A percentile compares a stretch with the other conserved stretches of the same genome.
These are phyloP conservation scores for Ormia ochracea DNA, from an alignment of 2,888 invertebrate genomes.

Conservation along the genomic window DNA sequence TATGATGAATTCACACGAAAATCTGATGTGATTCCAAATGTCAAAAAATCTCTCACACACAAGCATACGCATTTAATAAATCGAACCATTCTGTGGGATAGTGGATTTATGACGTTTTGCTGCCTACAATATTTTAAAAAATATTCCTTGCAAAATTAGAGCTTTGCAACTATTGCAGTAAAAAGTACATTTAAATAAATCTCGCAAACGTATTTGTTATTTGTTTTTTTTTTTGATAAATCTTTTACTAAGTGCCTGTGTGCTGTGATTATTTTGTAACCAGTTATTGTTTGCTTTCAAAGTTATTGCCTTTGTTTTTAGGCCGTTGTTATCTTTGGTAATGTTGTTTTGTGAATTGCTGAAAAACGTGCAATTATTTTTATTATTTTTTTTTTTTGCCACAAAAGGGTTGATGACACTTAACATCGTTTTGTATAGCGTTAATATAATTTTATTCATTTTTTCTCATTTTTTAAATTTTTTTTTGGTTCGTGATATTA, in stretches of 20 bases:
- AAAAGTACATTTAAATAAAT: too few species aligned
- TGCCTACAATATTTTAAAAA: too few species aligned
- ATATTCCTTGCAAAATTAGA: too few species aligned
- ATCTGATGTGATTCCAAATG: too few species aligned
- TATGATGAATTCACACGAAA: too few species aligned
- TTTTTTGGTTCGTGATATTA: neutral
- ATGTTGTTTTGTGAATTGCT: constrained; percentile 25
- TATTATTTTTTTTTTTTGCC: neutral
- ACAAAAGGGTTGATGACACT: constrained; percentile 43
- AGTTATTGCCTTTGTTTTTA: constrained; percentile 22
- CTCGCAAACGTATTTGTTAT: neutral
- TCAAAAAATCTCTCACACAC: too few species aligned
- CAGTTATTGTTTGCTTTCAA: neutral
- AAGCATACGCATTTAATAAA: too few species aligned
- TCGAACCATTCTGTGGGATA: too few species aligned
- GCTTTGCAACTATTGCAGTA: too few species aligned
- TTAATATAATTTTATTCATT: neutral
- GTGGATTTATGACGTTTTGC: too few species aligned
- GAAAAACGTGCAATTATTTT: constrained; percentile 6
- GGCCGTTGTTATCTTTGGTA: constrained; percentile 27
- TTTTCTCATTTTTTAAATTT: neutral
- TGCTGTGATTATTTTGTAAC: constrained; percentile 32
- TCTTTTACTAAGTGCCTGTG: constrained; percentile 37
- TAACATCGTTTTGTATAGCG: constrained; percentile 7
- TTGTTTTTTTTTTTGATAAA: neutral